Evolutionary conservation across 1,140 invertebrate genomes (phyloP), one percentile per base, ranked within the genome.

Genomic region (Drosophila littoralis): DNA sequence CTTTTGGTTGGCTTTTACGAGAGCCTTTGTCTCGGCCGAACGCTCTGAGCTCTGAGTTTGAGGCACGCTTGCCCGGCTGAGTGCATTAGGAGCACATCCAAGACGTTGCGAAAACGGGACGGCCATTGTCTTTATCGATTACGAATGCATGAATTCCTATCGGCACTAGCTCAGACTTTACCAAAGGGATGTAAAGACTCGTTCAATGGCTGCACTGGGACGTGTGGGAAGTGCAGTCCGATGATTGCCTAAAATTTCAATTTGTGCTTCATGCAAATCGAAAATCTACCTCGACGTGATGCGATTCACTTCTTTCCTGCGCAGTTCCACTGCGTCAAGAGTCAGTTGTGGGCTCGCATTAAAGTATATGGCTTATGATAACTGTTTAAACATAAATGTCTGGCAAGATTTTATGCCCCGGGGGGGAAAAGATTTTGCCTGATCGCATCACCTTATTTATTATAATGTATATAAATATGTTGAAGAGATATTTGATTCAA

Each of bases 101-200:
- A 66, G 55, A 60, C 35, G 43, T 33, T 17, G 52, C 45, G 35
- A 38, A 66, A 28, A 40, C 28, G 13, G 8, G 28, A 32, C 78
- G 66, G 65, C 72, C 70, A 72, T 74, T 75, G 40, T 76, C 59
- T 32, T 54, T 77, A 79, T 80, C 74, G 84, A 88, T 88, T 88
- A 88, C 77, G 70, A 55, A 73, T 83, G 73, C 79, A 66, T 79
- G 74, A 77, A 51, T 46, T 66, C 67, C 66, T 50, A 61, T 63
- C 59, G 33, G 17, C 52, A 13, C 28, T 50, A 28, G 22, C 38
- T 52, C 50, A 17, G 36, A 35, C 61, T 43, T 17, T n/a, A 51
- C 42, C 66, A 32, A 71, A 61, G 61, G 60, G 52, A 77, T 66
- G n/a, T 42, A 66, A 57, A 70, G 81, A 81, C 77, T 86, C 86